These are phyloP conservation scores for Phrynocephalus vlangalii DNA, from an alignment of 2,797 vertebrate species.

Conservation along the genomic window DNA sequence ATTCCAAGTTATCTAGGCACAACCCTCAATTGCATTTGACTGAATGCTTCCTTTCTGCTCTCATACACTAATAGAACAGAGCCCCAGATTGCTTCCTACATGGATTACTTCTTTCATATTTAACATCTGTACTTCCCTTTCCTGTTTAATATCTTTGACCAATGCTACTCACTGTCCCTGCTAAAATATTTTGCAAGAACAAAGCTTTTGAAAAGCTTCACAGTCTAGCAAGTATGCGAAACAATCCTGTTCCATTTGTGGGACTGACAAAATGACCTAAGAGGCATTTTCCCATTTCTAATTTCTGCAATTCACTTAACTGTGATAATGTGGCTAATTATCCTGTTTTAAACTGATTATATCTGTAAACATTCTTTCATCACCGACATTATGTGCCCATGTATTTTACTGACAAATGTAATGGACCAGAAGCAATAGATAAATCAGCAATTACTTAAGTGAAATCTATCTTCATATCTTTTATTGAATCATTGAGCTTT, in stretches of 20 bases:
- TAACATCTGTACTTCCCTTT: not conserved
- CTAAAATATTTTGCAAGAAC: constrained; percentile 12
- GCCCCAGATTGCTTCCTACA: not conserved
- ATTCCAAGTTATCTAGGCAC: not conserved
- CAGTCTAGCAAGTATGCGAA: constrained; percentile 35
- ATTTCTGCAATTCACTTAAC: constrained; percentile 56
- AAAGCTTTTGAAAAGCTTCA: constrained; percentile 33
- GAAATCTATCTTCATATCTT: constrained; percentile 42
- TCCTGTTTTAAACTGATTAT: constrained; percentile 57
- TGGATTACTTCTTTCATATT: not conserved
- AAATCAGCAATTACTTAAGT: constrained; percentile 32
- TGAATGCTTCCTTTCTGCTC: not conserved
- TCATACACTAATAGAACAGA: not conserved
- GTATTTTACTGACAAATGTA: constrained; percentile 54
- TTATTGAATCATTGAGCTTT: constrained; percentile 20
- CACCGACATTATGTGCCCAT: constrained; percentile 31
- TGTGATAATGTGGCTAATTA: constrained; percentile 59
- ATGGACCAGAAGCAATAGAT: constrained; percentile 40
- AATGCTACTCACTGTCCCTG: not conserved
- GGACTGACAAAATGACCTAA: constrained; percentile 48
- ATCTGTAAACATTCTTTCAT: constrained; percentile 56
- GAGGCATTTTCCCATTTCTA: constrained; percentile 43
- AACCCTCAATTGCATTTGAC: not conserved
- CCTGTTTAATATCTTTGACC: not conserved
- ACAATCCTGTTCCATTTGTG: constrained; percentile 32